Evolutionary conservation across 2,797 vertebrate genomes (phyloP), one percentile per base, ranked within the genome.

Genomic region (Cirrhinus molitorella): DNA sequence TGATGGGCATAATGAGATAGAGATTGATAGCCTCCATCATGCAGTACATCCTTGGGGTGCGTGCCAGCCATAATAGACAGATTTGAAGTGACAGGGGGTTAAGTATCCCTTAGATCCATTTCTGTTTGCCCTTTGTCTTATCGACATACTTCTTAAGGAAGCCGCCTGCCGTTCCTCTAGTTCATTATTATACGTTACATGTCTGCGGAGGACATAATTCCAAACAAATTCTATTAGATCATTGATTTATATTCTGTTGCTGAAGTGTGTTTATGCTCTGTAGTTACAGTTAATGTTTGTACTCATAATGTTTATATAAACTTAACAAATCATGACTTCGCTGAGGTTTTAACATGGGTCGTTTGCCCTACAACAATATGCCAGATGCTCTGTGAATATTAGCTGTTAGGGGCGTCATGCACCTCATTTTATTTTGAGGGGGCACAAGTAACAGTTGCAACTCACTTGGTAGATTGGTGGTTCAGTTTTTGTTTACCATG

Each of bases 41-140:
- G 70, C 73, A 78, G 68, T 59, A 83, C 79, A 80, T 88, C 82
- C 85, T 84, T 70, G 31, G 85, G 85, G 83, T 82, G 83, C 19
- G 10, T 75, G 47, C 79, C 66, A 84, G 76, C 16, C 61, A 16
- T 88, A 83, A 86, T 88, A 84, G 85, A 82, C 49, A 78, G 65
- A 87, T 85, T 80, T 74, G 45, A 80, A 83, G 83, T 86, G 83
- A 88, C 85, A 85, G 83, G 71, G 74, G 83, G 85, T 87, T 86
- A 86, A 88, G 80, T 74, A 68, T 86, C 83, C 61, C 83, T 85
- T 82, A 72, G 67, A 83, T 74, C 80, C 51, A 72, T 65, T 80
- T 85, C 53, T 78, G 79, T 79, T 80, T 83, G 83, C 66, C 74
- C 76, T 83, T 79, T 83, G 75, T 86, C 65, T 88, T 83, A 83